Percentiles rank a stretch among this genome's conserved stretches.
phyloP scores from a whole-genome alignment of 2,113 vertebrate genomes.

The Nyctibius bracteatus region DNA sequence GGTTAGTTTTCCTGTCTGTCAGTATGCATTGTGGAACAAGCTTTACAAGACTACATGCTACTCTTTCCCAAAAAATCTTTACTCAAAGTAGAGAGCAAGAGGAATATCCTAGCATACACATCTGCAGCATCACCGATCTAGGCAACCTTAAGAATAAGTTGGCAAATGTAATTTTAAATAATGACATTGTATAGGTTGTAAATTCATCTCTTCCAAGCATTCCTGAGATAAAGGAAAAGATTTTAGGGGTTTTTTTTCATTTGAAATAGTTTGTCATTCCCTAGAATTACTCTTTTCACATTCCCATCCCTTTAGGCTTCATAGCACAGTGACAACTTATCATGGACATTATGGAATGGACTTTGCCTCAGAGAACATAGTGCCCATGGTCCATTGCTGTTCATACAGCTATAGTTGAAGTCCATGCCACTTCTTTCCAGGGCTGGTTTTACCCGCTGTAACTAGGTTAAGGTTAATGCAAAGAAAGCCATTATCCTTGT shows the following conservation, averaged over 20 bases:
- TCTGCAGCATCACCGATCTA: neutral
- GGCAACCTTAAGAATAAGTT: neutral
- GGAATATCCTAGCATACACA: neutral
- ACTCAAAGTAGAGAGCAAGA: neutral
- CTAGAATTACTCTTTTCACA: neutral
- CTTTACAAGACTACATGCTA: neutral
- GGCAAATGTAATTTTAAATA: neutral
- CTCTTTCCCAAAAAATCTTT: neutral
- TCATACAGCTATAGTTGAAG: neutral
- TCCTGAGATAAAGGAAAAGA: neutral
- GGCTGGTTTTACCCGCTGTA: neutral
- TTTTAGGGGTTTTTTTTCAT: neutral
- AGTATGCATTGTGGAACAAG: neutral
- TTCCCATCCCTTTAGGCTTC: neutral
- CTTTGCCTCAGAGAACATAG: neutral
- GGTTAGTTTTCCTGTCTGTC: neutral
- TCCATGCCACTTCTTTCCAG: neutral
- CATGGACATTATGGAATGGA: neutral
- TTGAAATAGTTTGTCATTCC: neutral
- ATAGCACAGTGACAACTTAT: neutral
- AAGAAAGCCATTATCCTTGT: neutral
- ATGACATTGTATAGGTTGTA: neutral
- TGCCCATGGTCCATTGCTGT: neutral
- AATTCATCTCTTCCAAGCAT: neutral
- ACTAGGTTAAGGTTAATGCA: neutral